Conservation (phyloP, 2,888 invertebrate species). For the Diachrysia chrysitis region DNA sequence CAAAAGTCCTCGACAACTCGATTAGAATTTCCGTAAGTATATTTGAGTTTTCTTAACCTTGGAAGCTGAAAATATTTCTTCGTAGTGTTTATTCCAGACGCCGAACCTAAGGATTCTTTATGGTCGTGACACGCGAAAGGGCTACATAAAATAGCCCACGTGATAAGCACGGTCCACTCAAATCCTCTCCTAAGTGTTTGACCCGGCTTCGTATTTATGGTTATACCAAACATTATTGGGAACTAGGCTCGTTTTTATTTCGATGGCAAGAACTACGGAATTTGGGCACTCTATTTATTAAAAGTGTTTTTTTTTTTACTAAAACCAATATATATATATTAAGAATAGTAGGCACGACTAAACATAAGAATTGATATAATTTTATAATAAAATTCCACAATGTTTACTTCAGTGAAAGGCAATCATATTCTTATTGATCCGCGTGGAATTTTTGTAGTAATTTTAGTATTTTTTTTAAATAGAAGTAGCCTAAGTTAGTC, state of each 20-base stretch:
- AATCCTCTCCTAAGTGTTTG: constrained; percentile 5
- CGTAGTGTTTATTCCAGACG: neutral
- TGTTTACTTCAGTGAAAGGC: too few relatives aligned
- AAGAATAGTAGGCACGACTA: neutral
- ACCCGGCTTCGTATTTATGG: constrained; percentile 2
- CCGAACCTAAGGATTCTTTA: neutral
- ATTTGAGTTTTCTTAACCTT: neutral
- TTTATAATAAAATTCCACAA: too few relatives aligned
- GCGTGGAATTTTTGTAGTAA: too few relatives aligned
- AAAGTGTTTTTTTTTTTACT: neutral
- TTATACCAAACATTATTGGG: constrained; percentile 9
- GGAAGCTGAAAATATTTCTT: neutral
- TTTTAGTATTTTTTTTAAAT: too few relatives aligned
- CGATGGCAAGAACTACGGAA: neutral
- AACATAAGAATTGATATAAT: too few relatives aligned
- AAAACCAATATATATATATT: too few relatives aligned
- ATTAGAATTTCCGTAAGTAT: too few relatives aligned
- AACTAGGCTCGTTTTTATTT: neutral
- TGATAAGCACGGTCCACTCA: constrained; percentile 7
- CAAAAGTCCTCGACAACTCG: too few relatives aligned
- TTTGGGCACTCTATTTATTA: neutral
- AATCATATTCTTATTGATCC: too few relatives aligned
- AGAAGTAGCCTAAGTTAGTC: too few relatives aligned
- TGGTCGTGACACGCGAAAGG: constrained; percentile 5
- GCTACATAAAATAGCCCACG: constrained; percentile 3